Conservation (phyloP, 1,140 invertebrate species). For the Hyposmocoma kahamanoa region DNA sequence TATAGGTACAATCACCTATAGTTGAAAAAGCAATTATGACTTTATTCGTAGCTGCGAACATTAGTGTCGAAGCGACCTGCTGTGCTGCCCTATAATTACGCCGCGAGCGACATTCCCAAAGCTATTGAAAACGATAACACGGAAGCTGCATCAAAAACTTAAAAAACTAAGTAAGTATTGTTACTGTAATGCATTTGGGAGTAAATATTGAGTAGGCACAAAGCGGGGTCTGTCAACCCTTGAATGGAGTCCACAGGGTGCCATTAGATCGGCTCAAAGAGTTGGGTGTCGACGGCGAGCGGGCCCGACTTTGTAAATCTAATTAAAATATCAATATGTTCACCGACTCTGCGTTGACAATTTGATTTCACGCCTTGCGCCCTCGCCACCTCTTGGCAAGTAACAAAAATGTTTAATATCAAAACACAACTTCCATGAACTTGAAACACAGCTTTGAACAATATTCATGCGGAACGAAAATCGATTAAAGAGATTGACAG, state of each 20-base stretch:
- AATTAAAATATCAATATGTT: constrained; percentile 74
- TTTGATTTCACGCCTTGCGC: constrained; percentile 67
- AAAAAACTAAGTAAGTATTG: constrained; percentile 70
- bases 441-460: too few species aligned
- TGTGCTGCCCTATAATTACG: constrained; percentile 66
- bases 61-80: constrained; percentile 52
- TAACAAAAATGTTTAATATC: constrained; percentile 8
- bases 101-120: constrained; percentile 58
- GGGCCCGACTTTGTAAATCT: constrained; percentile 69
- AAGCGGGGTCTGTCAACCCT: constrained; percentile 63
- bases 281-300: constrained; percentile 56
- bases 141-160: constrained; percentile 66
- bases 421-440: constrained; percentile 4
- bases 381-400: constrained; percentile 16
- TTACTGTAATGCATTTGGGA: constrained; percentile 69
- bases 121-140: constrained; percentile 70
- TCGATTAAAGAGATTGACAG: too few species aligned
- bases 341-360: constrained; percentile 59
- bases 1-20: constrained; percentile 24
- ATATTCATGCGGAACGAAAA: too few species aligned
- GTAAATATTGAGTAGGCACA: constrained; percentile 70
- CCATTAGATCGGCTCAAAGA: constrained; percentile 69
- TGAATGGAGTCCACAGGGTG: constrained; percentile 64
- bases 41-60: constrained; percentile 40
- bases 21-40: constrained; percentile 52